Evolutionary conservation across 2,797 vertebrate species (phyloP).

Genomic region (Poecile montanus): DNA sequence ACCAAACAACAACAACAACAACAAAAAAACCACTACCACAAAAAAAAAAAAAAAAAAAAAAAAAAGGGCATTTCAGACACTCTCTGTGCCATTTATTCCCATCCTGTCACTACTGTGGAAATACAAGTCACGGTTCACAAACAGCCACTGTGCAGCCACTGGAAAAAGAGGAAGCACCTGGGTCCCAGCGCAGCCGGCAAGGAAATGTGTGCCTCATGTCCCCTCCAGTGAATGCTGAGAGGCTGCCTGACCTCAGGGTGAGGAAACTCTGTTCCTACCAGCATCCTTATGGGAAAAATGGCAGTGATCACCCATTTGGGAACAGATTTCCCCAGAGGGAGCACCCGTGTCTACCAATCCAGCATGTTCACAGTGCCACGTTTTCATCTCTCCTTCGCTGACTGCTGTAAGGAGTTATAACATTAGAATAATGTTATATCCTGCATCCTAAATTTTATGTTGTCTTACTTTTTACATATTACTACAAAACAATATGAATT

Average conservation of each 20-base stretch:
- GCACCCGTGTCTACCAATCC: neutral
- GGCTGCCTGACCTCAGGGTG: neutral
- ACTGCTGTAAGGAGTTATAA: neutral
- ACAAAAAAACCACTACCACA: neutral
- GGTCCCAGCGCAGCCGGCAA: neutral
- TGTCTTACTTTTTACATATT: neutral
- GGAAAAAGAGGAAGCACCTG: slow-evolving; percentile 61
- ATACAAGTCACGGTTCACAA: neutral
- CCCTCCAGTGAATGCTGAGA: neutral
- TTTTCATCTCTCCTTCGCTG: neutral
- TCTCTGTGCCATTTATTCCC: slow-evolving; percentile 9
- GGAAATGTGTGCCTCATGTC: neutral
- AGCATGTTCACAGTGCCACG: neutral
- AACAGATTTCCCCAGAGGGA: neutral
- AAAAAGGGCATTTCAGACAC: fast-evolving
- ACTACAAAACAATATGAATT: neutral
- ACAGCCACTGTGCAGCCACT: neutral
- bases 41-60: neutral
- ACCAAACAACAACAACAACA: neutral
- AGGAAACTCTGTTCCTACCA: neutral
- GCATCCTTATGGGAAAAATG: neutral
- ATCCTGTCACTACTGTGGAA: slow-evolving; percentile 9
- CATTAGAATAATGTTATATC: neutral
- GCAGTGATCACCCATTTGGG: neutral
- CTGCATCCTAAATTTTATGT: neutral